Conservation (phyloP, 2,888 invertebrate genomes). For the Sclerodermus sp. region DNA sequence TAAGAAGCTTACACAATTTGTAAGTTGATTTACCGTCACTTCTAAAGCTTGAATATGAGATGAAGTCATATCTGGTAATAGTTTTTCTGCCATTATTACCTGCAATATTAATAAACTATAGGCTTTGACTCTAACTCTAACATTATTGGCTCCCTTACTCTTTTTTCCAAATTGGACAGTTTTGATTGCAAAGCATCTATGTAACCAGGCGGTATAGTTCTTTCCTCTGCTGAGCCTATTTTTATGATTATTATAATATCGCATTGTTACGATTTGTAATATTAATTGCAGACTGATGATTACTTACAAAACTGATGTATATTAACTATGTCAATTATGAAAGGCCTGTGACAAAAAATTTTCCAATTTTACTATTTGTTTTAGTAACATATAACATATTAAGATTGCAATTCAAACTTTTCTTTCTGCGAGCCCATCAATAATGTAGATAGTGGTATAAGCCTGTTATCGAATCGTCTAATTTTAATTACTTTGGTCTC, state of each 20-base stretch:
- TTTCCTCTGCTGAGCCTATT: constrained; percentile 41
- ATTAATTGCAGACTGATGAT: not conserved
- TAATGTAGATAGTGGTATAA: constrained; percentile 57
- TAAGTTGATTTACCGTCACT: constrained; percentile 55
- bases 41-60: constrained; percentile 58
- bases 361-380: not conserved
- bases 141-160: constrained; percentile 39
- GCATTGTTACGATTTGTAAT: not conserved
- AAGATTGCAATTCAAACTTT: constrained; percentile 31
- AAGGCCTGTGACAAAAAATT: constrained; percentile 49
- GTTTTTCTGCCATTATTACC: constrained; percentile 46
- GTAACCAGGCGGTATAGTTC: constrained; percentile 57
- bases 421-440: constrained; percentile 48
- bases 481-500: constrained; percentile 58
- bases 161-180: constrained; percentile 56
- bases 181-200: constrained; percentile 59
- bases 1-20: constrained; percentile 58
- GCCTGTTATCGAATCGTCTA: constrained; percentile 53
- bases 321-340: constrained; percentile 56
- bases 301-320: constrained; percentile 58
- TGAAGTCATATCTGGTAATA: constrained; percentile 56
- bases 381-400: not conserved
- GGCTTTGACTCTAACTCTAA: not conserved
- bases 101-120: constrained; percentile 11
- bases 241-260: constrained; percentile 3